These are phyloP conservation scores for Pseudolaguvia tuberculata DNA, from an alignment of 2,113 vertebrate genomes.

Conservation along the genomic window DNA sequence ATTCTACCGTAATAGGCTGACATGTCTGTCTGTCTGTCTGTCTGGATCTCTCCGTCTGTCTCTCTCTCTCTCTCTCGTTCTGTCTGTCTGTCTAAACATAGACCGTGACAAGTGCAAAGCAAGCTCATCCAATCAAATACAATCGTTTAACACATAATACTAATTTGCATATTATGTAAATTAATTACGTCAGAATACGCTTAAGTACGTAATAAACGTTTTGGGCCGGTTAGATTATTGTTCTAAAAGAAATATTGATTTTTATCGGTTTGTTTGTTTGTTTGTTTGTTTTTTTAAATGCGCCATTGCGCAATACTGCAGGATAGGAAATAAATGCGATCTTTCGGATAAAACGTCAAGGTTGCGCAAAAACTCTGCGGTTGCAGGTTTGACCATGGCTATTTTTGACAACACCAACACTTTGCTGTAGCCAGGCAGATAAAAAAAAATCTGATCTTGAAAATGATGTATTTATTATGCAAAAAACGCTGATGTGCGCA, in stretches of 20 bases:
- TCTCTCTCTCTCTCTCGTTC: background rate
- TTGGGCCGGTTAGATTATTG: too few species aligned
- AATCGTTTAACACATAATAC: too few species aligned
- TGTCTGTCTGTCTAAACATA: background rate
- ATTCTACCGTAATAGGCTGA: background rate
- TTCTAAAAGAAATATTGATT: background rate
- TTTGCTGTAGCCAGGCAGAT: conserved; percentile 17
- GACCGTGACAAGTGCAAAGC: too few species aligned
- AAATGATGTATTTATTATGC: background rate
- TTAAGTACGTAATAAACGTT: conserved; percentile 1
- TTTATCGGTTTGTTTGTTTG: background rate
- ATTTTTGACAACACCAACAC: conserved; percentile 16
- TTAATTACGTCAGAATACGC: conserved; percentile 13
- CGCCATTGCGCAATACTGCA: background rate
- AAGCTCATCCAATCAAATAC: background rate
- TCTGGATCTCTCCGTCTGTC: background rate
- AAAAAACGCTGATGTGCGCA: background rate
- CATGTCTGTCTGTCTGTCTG: background rate
- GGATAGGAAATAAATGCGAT: background rate
- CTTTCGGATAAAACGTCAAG: conserved; percentile 3
- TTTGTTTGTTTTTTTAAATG: background rate
- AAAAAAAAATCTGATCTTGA: conserved; percentile 6
- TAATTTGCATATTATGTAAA: conserved; percentile 11
- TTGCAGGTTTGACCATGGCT: background rate
- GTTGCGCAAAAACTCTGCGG: conserved; percentile 6